Evolutionary conservation across 2,797 vertebrate species (phyloP).

Genomic region (Hypotaenidia philippensis): DNA sequence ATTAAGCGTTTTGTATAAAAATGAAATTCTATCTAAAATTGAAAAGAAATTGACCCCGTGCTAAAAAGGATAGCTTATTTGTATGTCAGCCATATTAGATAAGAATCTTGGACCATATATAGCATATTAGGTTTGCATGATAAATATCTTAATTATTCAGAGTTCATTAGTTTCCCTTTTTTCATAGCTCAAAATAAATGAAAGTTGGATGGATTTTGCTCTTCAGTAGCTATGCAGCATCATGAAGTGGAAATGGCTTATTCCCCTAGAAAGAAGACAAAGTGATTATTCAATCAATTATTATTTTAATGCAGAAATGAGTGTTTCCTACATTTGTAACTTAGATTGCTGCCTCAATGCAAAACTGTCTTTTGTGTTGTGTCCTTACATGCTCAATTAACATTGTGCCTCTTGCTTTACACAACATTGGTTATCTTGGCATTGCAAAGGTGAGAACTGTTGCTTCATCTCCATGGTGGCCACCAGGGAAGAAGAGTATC

Average conservation of each 20-base stretch:
- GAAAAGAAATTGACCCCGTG: neutral
- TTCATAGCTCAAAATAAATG: neutral
- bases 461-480: neutral
- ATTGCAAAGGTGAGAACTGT: neutral
- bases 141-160: neutral
- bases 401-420: neutral
- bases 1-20: neutral
- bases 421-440: neutral
- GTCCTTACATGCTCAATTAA: neutral
- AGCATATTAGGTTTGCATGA: neutral
- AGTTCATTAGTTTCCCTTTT: conserved; percentile 9
- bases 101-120: neutral
- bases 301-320: conserved; percentile 36
- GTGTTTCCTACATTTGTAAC: neutral
- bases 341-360: conserved; percentile 6
- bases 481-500: neutral
- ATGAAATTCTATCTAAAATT: neutral
- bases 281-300: conserved; percentile 7
- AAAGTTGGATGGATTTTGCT: neutral
- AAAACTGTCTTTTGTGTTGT: neutral
- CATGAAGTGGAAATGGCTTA: neutral
- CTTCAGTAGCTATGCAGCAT: neutral
- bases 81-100: neutral
- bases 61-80: neutral
- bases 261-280: neutral